A percentile compares a stretch with the other conserved stretches of the same genome.
Evolutionary conservation across 2,113 vertebrate genomes (phyloP).

Genomic region (Heterotilapia buettikoferi): DNA sequence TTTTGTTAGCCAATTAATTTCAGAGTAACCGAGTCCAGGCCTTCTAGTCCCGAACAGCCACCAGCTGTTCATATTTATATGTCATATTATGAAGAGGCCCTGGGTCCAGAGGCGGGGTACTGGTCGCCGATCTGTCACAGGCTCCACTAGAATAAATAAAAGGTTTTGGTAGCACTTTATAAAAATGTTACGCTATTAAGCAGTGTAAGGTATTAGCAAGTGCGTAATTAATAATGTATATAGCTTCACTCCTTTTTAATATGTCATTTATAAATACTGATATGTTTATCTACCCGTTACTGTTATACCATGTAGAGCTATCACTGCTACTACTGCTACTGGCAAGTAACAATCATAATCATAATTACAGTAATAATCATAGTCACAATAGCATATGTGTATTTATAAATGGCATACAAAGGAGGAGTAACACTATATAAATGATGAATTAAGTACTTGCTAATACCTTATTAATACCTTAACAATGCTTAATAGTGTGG

Average conservation of each 20-base stretch:
- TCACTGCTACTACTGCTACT: not conserved
- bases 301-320: not conserved
- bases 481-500: not conserved
- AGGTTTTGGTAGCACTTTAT: not conserved
- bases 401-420: not conserved
- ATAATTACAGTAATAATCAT: not conserved
- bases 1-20: not conserved
- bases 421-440: not conserved
- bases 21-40: not conserved
- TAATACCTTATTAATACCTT: not conserved
- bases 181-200: not conserved
- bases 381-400: not conserved
- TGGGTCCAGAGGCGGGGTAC: not conserved
- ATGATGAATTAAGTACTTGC: not conserved
- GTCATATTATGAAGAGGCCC: not conserved
- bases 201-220: not conserved
- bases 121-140: not conserved
- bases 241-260: not conserved
- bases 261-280: not conserved
- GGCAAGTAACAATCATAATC: not conserved
- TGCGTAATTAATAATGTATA: not conserved
- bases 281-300: not conserved
- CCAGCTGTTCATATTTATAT: not conserved
- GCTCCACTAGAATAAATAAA: not conserved
- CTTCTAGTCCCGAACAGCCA: not conserved